These are phyloP conservation scores for Origma solitaria DNA, from an alignment of 2,113 vertebrate species.

Conservation along the genomic window DNA sequence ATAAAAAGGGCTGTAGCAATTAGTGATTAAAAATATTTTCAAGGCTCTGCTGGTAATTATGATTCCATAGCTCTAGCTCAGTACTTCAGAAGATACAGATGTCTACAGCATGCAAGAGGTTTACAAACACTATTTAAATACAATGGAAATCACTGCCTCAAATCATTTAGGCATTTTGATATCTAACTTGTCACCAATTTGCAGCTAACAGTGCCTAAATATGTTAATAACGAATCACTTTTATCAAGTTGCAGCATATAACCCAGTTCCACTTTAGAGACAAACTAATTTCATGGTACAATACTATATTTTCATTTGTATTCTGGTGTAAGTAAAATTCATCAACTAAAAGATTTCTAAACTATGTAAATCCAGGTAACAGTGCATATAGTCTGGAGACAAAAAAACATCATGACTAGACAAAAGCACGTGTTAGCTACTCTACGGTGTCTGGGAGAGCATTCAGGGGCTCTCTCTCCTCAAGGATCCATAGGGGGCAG, in stretches of 20 bases:
- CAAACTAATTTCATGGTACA: not conserved
- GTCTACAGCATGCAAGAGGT: not conserved
- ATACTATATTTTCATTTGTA: not conserved
- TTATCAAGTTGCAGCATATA: not conserved
- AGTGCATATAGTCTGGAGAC: not conserved
- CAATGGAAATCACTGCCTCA: not conserved
- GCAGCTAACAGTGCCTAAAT: not conserved
- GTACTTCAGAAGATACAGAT: not conserved
- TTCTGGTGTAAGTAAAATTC: not conserved
- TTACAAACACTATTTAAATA: not conserved
- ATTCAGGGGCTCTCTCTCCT: not conserved
- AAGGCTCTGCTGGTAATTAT: not conserved
- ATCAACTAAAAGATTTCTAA: not conserved
- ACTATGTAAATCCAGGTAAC: not conserved
- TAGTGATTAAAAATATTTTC: not conserved
- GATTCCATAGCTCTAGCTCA: not conserved
- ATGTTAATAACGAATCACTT: not conserved
- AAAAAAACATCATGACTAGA: not conserved
- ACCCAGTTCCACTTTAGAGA: not conserved
- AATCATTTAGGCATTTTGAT: not conserved
- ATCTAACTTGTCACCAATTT: not conserved
- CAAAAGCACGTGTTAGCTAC: not conserved
- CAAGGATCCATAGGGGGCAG: not conserved
- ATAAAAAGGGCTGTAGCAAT: not conserved
- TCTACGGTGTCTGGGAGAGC: rapidly evolving